Evolutionary conservation across 2,113 vertebrate genomes (phyloP), one percentile per base, ranked within the genome.

Genomic region (Arizona elegans): DNA sequence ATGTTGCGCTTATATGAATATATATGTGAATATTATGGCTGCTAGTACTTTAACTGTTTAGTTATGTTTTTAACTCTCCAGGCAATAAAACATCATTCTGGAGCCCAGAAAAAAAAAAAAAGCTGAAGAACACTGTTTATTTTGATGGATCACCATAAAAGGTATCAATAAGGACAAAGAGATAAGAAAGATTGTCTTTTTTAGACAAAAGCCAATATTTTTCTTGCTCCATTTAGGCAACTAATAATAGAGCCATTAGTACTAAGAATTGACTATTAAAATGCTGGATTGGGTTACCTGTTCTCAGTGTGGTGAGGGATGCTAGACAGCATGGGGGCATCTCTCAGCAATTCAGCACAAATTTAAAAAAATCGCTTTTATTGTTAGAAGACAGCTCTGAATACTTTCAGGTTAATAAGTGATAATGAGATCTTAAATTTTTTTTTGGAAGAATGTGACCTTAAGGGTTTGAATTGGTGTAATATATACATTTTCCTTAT

Each of bases 161-260:
- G 5, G 15, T 33, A 33, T 75, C 13, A 75, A 33, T 75, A 75
- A 52, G 29, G 92, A 88, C 53, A 88, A 21, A 58, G 92, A 70
- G 53, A n/a, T 97, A 95, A 89, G 93, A 91, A 95, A 89, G 93
- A 91, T 88, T 94, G 29, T 11, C 55, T 93, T 93, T 96, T 95
- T 89, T 95, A 96, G 93, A 91, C 93, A 52, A 92, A 95, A 95
- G 23, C 65, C 54, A 54, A 29, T 54, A 7, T 11, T 53, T 94
- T 92, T 87, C 58, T 95, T 95, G 93, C 93, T 94, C 87, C 6
- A 87, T 92, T 65, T 93, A 12, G 3, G 15, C 43, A 26, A n/a
- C 86, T 89, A 47, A 58, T 8, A 86, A 33, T 24, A 58, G 53
- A 92, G 86, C 86, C 87, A 62, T 85, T 21, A 90, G 92, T 94